Evolutionary conservation across 2,888 invertebrate species (phyloP), one percentile per base, ranked within the genome.

Genomic region (Tipula vernalis): DNA sequence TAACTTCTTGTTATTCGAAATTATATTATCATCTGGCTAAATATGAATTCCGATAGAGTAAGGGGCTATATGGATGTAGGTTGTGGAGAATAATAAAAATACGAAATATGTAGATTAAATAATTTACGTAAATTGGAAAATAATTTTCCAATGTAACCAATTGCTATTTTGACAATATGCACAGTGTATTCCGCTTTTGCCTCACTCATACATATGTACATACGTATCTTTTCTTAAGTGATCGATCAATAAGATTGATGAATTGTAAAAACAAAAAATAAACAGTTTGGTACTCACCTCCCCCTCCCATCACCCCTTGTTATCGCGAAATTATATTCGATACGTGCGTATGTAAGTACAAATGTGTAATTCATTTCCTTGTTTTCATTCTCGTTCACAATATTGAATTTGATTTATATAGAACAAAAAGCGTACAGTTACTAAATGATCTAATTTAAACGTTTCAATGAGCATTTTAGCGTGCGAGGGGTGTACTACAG

Each of bases 181-280:
- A 71, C 57, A 71, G 8, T 8, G 28, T 28, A 0, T 71, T 28
- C 10, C 0, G 18, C 28, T 28, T 71, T 28, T 12, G 12, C 5
- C 28, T 10, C 28, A 28, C 71, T n/a, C 5, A 51, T 10, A 44
- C 44, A 57, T 57, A 15, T 57, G 5, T 57, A 15, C 51, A 4
- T 6, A 5, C 15, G 15, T 57, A 28, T 6, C 28, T 28, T 71
- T 28, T 71, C 71, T 71, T 28, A 71, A 71, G 28, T 71, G 71
- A 71, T 71, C 71, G 71, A 71, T 71, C 71, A 71, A 71, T 71
- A 71, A 71, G 71, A 71, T 71, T 71, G 71, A 71, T 71, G 71
- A 71, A 71, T 71, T 71, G 10, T 28, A 4, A 8, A 71, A 71
- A 71, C 15, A 51, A 5, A 51, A 51, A 51, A 15, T 15, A 51